Conservation (phyloP, 2,113 vertebrate genomes). For the Passer domesticus region DNA sequence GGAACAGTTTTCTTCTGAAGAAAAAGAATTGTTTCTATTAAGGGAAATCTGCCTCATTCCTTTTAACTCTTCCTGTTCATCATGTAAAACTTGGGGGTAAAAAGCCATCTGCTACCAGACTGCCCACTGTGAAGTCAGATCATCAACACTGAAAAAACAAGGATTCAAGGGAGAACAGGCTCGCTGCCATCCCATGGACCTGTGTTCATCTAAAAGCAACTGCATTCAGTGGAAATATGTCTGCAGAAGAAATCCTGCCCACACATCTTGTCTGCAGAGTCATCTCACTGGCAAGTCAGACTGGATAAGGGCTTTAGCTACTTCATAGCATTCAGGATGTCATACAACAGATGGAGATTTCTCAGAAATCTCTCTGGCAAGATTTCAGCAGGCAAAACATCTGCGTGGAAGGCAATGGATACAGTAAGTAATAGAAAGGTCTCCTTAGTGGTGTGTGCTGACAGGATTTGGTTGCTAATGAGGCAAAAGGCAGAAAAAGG, state of each 20-base stretch:
- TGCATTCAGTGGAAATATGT: not conserved
- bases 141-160: not conserved
- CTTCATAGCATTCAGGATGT: not conserved
- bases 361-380: conserved; percentile 1
- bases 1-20: not conserved
- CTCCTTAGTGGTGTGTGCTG: not conserved
- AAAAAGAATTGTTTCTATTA: not conserved
- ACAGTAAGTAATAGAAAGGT: not conserved
- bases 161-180: not conserved
- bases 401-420: not conserved
- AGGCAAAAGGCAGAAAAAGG: not conserved
- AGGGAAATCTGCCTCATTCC: not conserved
- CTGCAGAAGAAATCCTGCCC: not conserved
- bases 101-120: not conserved
- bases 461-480: not conserved
- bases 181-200: not conserved
- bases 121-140: not conserved
- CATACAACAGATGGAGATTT: conserved; percentile 6
- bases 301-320: not conserved
- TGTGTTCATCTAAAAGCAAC: not conserved
- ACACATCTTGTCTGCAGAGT: not conserved
- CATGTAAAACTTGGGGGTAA: not conserved
- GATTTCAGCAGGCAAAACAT: not conserved
- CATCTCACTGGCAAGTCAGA: not conserved
- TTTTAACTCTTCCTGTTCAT: not conserved